These are phyloP conservation scores for Subanguina moxae DNA, from an alignment of 1,140 invertebrate genomes.

Conservation along the genomic window DNA sequence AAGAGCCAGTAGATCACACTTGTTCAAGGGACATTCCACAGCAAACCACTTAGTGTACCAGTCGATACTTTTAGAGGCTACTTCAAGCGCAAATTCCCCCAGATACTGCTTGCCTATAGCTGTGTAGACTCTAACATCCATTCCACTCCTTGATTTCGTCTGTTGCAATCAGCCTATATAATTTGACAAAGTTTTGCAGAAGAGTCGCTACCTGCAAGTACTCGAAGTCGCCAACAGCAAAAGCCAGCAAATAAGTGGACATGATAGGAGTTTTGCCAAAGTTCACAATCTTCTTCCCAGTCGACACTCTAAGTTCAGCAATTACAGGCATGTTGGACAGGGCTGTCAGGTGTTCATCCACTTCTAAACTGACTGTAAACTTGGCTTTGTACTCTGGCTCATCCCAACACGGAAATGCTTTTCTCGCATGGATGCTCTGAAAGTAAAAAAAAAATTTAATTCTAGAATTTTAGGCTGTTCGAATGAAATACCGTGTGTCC, in stretches of 20 bases:
- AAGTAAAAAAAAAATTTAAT: no score
- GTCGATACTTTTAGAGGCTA: conserved; percentile 73
- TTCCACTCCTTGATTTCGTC: conserved; percentile 47
- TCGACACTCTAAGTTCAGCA: conserved; percentile 33
- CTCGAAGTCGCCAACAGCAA: conserved; percentile 63
- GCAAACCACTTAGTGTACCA: conserved; percentile 81
- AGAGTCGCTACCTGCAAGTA: conserved; percentile 45
- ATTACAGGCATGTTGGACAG: conserved; percentile 56
- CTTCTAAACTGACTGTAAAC: conserved; percentile 65
- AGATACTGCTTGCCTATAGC: conserved; percentile 73
- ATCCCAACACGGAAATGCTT: conserved; percentile 92
- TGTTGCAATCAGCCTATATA: conserved; percentile 16
- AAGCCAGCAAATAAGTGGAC: conserved; percentile 63
- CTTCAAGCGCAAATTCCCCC: conserved; percentile 74
- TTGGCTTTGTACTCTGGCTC: conserved; percentile 87
- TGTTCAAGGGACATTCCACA: conserved; percentile 71
- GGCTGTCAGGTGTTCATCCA: conserved; percentile 50
- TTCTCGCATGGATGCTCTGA: conserved; percentile 68
- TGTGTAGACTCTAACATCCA: conserved; percentile 71
- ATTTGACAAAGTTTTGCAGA: no score
- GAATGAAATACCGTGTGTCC: no score
- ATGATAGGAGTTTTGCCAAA: conserved; percentile 60
- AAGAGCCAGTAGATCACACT: conserved; percentile 59
- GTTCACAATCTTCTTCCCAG: conserved; percentile 60
- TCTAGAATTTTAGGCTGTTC: no score